Conservation (phyloP, 2,888 invertebrate genomes). For the Hemicrepidius hirtus region DNA sequence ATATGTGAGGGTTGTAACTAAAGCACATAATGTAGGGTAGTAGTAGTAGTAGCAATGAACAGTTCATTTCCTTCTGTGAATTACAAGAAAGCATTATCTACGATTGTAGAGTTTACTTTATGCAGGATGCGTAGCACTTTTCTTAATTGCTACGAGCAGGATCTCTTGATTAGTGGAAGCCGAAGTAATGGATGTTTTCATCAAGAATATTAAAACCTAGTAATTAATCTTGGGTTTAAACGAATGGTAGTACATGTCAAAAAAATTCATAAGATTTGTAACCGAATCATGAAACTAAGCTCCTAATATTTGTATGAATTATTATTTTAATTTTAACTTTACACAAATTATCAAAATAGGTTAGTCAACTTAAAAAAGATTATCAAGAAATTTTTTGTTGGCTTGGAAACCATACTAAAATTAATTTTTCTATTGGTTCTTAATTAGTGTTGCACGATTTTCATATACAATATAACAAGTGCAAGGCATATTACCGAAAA, state of each 20-base stretch:
- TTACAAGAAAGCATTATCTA: neutral
- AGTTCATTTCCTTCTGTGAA: neutral
- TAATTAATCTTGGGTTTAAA: neutral
- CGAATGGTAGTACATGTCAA: neutral
- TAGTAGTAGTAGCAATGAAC: neutral
- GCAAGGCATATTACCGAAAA: no score
- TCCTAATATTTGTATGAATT: no score
- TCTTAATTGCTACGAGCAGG: constrained; percentile 19
- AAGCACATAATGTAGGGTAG: neutral
- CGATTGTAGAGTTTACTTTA: constrained; percentile 26
- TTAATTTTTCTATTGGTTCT: no score
- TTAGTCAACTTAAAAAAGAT: no score
- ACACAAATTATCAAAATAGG: no score
- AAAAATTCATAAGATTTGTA: neutral
- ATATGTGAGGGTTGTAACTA: neutral
- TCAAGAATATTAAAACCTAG: constrained; percentile 21
- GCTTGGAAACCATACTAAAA: no score
- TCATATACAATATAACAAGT: no score
- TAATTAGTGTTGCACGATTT: no score
- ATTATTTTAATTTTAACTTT: no score
- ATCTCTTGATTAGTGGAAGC: constrained; percentile 12
- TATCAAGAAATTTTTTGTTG: no score
- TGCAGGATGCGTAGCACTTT: constrained; percentile 23
- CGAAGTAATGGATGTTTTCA: constrained; percentile 26
- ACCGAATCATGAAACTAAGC: no score